Conservation (phyloP, 2,113 vertebrate species). For the Lagopus leucura region DNA sequence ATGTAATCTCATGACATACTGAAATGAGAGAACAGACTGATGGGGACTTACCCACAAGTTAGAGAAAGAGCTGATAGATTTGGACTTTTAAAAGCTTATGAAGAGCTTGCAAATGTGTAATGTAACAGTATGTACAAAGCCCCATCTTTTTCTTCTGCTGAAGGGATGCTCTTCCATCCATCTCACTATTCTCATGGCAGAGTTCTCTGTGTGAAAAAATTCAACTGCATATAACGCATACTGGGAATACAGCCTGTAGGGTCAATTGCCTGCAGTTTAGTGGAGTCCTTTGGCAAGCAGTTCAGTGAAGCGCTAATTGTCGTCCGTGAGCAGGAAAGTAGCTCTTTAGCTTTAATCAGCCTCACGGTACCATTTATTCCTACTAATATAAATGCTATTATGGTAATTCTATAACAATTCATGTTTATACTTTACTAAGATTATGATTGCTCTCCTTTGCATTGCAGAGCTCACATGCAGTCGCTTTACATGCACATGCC, state of each 20-base stretch:
- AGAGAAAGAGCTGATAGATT: neutral
- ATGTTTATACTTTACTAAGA: constrained; percentile 27
- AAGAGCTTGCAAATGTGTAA: neutral
- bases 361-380: constrained; percentile 57
- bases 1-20: constrained; percentile 5
- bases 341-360: constrained; percentile 68
- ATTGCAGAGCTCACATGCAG: neutral
- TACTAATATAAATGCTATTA: constrained; percentile 41
- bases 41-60: neutral
- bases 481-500: neutral
- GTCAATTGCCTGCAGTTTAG: constrained; percentile 39
- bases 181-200: neutral
- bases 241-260: neutral
- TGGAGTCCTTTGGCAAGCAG: constrained; percentile 17
- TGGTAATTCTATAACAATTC: constrained; percentile 46
- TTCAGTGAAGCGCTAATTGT: constrained; percentile 47
- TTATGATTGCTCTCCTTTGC: neutral
- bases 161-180: neutral
- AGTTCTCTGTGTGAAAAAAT: neutral
- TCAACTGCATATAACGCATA: neutral
- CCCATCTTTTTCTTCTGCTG: neutral
- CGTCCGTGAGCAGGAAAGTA: constrained; percentile 32
- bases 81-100: neutral
- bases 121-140: neutral
- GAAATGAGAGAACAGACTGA: neutral